Evolutionary conservation across 2,888 invertebrate species (phyloP).

Genomic region (Amblyjoppa fuscipennis): DNA sequence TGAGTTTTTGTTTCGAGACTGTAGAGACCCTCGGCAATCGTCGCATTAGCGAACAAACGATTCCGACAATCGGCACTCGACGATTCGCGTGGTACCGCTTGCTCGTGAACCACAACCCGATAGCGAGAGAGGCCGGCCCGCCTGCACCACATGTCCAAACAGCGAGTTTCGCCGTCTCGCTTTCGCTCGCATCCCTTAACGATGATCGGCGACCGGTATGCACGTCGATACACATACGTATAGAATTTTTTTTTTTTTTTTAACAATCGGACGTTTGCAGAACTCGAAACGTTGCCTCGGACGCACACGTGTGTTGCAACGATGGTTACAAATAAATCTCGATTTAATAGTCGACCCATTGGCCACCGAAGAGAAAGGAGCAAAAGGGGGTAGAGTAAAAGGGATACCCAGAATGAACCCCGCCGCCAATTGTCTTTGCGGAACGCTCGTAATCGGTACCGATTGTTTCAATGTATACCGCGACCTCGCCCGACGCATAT

Average conservation of each 20-base stretch:
- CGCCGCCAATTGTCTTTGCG: slow-evolving; percentile 62
- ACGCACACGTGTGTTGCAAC: slow-evolving; percentile 8
- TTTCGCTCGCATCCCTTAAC: slow-evolving; percentile 45
- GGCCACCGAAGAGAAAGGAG: slow-evolving; percentile 29
- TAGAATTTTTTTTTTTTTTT: slow-evolving; percentile 35
- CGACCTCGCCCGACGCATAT: slow-evolving; percentile 59
- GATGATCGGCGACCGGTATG: slow-evolving; percentile 11
- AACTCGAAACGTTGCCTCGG: slow-evolving; percentile 48
- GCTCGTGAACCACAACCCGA: slow-evolving; percentile 35
- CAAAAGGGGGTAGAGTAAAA: slow-evolving; percentile 12
- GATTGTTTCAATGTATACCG: slow-evolving; percentile 67
- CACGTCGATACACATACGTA: slow-evolving; percentile 47
- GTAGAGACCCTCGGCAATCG: slow-evolving; percentile 81
- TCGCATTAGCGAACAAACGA: slow-evolving; percentile 84
- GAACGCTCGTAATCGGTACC: slow-evolving; percentile 70
- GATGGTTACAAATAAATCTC: slow-evolving; percentile 68
- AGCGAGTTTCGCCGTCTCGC: slow-evolving; percentile 52
- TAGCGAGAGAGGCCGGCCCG: slow-evolving; percentile 16
- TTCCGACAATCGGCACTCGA: slow-evolving; percentile 80
- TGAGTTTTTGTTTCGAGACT: slow-evolving; percentile 84
- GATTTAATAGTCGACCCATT: slow-evolving; percentile 65
- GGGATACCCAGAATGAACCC: slow-evolving; percentile 28
- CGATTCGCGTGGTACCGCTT: slow-evolving; percentile 58
- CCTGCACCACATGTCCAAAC: slow-evolving; percentile 72
- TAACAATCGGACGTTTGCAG: slow-evolving; percentile 70